These are phyloP conservation scores for Rhaphigaster nebulosa DNA, from an alignment of 2,888 invertebrate genomes.

Conservation along the genomic window DNA sequence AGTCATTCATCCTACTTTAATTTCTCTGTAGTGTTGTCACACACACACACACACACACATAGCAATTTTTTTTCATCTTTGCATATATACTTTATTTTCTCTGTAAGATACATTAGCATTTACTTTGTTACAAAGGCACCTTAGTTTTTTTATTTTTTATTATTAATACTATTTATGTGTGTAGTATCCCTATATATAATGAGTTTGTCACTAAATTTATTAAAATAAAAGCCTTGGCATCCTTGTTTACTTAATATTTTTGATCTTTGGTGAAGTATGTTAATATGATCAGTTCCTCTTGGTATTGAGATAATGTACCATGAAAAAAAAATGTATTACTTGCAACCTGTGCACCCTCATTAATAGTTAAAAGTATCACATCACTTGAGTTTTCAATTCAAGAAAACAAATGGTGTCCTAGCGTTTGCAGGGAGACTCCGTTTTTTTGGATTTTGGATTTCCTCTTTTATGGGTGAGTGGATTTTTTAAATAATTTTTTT, in stretches of 20 bases:
- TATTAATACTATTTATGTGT: background rate
- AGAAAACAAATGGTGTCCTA: slow-evolving; percentile 37
- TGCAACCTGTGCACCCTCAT: slow-evolving; percentile 34
- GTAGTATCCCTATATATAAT: background rate
- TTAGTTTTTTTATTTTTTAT: background rate
- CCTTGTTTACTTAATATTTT: background rate
- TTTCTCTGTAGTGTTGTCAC: too few species aligned
- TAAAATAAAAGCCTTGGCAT: background rate
- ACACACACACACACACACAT: background rate
- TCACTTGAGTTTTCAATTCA: slow-evolving; percentile 12
- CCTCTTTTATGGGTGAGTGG: slow-evolving; percentile 56
- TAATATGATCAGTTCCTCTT: background rate
- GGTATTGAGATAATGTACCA: background rate
- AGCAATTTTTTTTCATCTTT: background rate
- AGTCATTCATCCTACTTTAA: too few species aligned
- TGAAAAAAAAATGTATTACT: background rate
- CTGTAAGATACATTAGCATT: background rate
- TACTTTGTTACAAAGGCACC: background rate
- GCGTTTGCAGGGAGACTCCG: slow-evolving; percentile 41
- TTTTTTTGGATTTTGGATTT: slow-evolving; percentile 53
- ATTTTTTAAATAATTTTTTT: slow-evolving; percentile 50
- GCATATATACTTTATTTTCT: background rate
- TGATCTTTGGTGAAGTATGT: slow-evolving; percentile 30
- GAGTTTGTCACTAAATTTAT: background rate
- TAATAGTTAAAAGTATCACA: background rate